Conservation (phyloP, 2,888 invertebrate genomes). For the Nycteola revayana region DNA sequence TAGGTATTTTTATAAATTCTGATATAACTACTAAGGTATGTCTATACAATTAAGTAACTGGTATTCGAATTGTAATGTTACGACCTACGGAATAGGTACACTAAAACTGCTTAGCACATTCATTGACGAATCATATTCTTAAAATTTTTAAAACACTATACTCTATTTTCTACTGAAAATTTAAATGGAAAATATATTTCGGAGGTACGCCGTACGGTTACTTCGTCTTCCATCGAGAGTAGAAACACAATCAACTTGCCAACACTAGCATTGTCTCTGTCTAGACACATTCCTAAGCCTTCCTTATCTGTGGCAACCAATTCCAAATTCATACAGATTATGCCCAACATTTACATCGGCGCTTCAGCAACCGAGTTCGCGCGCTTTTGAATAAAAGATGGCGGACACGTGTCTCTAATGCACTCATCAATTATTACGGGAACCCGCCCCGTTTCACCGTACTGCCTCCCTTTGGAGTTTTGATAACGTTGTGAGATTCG, state of each 20-base stretch:
- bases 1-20: no score
- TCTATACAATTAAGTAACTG: no score
- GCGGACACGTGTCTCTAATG: conserved; percentile 74
- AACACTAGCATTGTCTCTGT: conserved; percentile 1
- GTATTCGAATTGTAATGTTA: no score
- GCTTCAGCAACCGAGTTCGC: conserved; percentile 31
- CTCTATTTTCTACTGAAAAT: no score
- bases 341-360: conserved; percentile 35
- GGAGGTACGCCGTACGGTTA: no score
- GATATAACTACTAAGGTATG: no score
- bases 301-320: conserved; percentile 24
- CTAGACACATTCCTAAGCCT: conserved; percentile 14
- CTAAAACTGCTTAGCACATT: no score
- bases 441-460: conserved; percentile 27
- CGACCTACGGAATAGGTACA: no score
- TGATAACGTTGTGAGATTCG: conserved; percentile 41
- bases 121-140: no score
- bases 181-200: no score
- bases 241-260: neutral
- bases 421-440: conserved; percentile 75
- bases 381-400: conserved; percentile 67
- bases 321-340: conserved; percentile 46
- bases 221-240: no score
- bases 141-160: no score
- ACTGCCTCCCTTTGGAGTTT: conserved; percentile 38